Base-by-base conservation (phyloP, 2,888 invertebrate genomes). In the Brachycybe producta region DNA sequence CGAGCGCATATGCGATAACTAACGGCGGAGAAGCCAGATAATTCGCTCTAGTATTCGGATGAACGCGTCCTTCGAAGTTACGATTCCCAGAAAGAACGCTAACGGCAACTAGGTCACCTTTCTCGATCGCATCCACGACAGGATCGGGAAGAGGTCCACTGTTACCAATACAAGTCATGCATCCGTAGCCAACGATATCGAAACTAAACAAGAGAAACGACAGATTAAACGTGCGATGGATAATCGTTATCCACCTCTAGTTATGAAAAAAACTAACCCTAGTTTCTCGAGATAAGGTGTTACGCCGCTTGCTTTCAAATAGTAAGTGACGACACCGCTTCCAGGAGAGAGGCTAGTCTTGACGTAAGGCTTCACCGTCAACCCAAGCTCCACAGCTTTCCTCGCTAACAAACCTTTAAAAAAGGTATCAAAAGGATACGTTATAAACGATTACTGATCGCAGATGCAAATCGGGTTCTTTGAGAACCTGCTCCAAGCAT, bases 111-210 rank as follows among this genome's bases (percentile, higher is more conserved):
- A 97, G 72, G 64, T 87, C 86, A 64, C 90, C 88, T 81, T 82
- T 83, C 64, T 94, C 92, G 56, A 94, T 90, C 1, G 88, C 88
- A 60, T 85, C 84, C 0, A 80, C 82, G n/a, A 94, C 82, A 59
- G 82, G 77, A 45, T 94, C 92, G 48, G 87, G 84, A 0, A 98
- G 76, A 0, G 94, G 92, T 0, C 97, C 97, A 4, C 90, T 90
- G 72, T 98, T 98, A 1, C 97, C 97, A 59, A 98, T 98, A 65
- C 98, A 98, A 0, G 97, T 97, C 95, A 95, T 97, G 67, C 98
- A 98, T 0, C 97, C 97, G 64, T 95, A 98, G n/a, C 97, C 97
- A 1, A 95, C 94, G 42, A 90, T 81, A 64, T 87, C 79, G 66
- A 97, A 98, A 5, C 73, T 72, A 57, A 5, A 42, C 11, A 54